Evolutionary conservation across 2,113 vertebrate species (phyloP).

Genomic region (Alosa alosa): DNA sequence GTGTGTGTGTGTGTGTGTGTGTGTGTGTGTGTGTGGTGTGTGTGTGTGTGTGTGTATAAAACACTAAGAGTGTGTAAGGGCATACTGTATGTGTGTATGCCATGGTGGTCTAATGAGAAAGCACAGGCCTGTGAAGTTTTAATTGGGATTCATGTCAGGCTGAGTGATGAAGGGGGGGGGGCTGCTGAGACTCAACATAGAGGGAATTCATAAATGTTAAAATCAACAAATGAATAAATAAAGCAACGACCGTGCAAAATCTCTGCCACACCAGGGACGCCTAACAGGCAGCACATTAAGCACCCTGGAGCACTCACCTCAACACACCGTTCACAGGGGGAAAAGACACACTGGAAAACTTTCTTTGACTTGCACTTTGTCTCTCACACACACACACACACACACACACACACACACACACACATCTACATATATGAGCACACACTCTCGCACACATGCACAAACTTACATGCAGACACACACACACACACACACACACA

Average conservation of each 20-base stretch:
- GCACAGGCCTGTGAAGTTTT: slow-evolving; percentile 13
- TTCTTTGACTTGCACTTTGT: background rate
- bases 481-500: background rate
- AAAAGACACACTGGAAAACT: background rate
- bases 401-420: background rate
- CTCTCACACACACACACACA: background rate
- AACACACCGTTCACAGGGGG: background rate
- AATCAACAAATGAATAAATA: slow-evolving; percentile 16
- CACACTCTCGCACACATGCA: too few species aligned
- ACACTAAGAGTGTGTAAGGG: too few species aligned
- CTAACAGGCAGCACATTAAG: background rate
- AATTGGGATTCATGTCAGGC: slow-evolving; percentile 13
- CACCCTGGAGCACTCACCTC: background rate
- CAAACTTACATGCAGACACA: background rate
- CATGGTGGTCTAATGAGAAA: background rate
- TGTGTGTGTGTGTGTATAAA: background rate
- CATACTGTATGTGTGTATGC: background rate
- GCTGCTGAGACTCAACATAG: background rate
- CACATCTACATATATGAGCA: too few species aligned
- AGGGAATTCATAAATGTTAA: slow-evolving; percentile 18
- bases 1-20: background rate
- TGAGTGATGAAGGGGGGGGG: background rate
- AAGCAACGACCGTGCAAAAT: background rate
- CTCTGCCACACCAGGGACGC: background rate
- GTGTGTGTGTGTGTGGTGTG: background rate